Conservation (phyloP, 2,797 vertebrate genomes). For the Enteromius trimaculatus region DNA sequence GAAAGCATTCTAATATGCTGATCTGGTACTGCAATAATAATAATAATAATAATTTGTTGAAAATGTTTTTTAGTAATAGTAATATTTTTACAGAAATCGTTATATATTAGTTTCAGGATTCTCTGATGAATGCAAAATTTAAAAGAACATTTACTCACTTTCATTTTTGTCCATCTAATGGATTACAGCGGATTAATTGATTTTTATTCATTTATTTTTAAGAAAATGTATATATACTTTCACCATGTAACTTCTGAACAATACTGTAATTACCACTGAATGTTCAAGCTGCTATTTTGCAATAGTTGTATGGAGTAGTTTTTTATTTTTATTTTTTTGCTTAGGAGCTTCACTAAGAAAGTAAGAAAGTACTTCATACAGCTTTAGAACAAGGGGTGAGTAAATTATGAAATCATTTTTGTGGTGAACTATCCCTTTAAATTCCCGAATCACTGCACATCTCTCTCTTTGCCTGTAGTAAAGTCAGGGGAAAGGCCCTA, state of each 20-base stretch:
- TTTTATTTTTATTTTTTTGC: no score
- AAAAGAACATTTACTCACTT: neutral
- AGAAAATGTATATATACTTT: no score
- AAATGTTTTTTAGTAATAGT: neutral
- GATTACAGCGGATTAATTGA: neutral
- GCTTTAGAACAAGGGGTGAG: neutral
- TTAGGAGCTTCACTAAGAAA: neutral
- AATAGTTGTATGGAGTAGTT: neutral
- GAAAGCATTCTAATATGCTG: neutral
- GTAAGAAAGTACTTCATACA: neutral
- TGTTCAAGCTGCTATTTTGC: neutral
- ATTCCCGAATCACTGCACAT: neutral
- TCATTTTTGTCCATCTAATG: neutral
- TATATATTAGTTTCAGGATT: neutral
- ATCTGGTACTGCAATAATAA: neutral
- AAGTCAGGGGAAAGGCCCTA: neutral
- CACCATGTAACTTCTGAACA: neutral
- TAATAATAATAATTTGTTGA: no score
- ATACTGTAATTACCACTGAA: neutral
- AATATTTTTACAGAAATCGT: neutral
- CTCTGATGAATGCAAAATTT: neutral
- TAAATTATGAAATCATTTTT: neutral
- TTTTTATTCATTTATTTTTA: no score
- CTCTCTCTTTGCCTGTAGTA: neutral
- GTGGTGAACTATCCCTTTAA: constrained; percentile 6